Percentiles rank a stretch among this genome's conserved stretches.
Conservation (phyloP, 2,888 invertebrate genomes). For the Agrochola circellaris region DNA sequence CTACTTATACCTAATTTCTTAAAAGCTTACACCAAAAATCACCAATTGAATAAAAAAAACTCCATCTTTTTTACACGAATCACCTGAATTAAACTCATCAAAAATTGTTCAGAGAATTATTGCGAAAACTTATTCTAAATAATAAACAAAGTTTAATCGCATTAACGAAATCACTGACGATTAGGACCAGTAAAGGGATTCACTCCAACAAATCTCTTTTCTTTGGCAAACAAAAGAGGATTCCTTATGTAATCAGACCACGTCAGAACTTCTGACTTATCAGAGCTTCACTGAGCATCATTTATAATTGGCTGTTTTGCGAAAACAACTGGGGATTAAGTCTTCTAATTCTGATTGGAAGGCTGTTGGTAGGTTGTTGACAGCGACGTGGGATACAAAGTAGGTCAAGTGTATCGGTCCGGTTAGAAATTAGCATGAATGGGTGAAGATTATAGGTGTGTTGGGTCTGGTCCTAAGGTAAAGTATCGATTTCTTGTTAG, state of each 20-base stretch:
- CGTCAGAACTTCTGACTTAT: constrained; percentile 31
- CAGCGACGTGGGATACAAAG: constrained; percentile 1
- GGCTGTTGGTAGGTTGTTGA: constrained; percentile 8
- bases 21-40: not conserved
- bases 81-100: constrained; percentile 15
- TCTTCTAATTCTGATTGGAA: constrained; percentile 20
- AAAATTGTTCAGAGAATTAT: constrained; percentile 28
- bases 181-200: constrained; percentile 22
- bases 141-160: constrained; percentile 43
- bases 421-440: constrained; percentile 40
- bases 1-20: not conserved
- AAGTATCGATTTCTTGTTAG: constrained; percentile 28
- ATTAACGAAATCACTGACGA: constrained; percentile 26
- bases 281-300: constrained; percentile 6
- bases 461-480: constrained; percentile 6
- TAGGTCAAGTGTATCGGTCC: constrained; percentile 52
- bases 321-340: constrained; percentile 19
- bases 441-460: constrained; percentile 17
- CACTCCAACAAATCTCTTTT: constrained; percentile 36
- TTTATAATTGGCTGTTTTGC: constrained; percentile 37
- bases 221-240: constrained; percentile 23
- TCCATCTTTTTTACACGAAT: constrained; percentile 5
- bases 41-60: not conserved
- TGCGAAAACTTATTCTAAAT: constrained; percentile 14
- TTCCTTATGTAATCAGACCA: constrained; percentile 34